Evolutionary conservation across 2,888 invertebrate species (phyloP).

Genomic region (Pseudococcus viburni): DNA sequence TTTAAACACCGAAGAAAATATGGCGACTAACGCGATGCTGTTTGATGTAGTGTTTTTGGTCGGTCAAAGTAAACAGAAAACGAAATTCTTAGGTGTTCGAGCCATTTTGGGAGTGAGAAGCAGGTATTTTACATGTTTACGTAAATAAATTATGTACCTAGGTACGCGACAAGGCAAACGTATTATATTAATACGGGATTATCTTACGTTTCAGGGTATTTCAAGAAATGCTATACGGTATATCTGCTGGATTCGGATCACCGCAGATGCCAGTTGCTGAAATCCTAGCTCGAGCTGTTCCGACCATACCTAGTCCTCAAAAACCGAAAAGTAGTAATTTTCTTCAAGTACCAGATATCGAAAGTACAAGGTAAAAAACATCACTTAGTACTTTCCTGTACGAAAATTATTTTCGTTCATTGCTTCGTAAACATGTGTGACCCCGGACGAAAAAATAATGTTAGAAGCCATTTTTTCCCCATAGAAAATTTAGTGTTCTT

Average conservation of each 20-base stretch:
- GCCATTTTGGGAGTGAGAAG: conserved; percentile 93
- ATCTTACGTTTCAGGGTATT: conserved; percentile 77
- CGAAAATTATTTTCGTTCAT: too few relatives aligned
- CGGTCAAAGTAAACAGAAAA: conserved; percentile 92
- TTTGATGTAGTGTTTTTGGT: conserved; percentile 94
- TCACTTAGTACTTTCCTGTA: too few relatives aligned
- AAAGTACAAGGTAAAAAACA: conserved; percentile 78
- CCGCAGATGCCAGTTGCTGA: conserved; percentile 94
- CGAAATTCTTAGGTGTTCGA: conserved; percentile 89
- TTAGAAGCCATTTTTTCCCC: too few relatives aligned
- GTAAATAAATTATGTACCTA: too few relatives aligned
- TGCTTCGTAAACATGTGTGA: too few relatives aligned
- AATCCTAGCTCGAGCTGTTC: conserved; percentile 86
- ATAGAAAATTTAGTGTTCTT: too few relatives aligned
- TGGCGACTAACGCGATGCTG: conserved; percentile 83
- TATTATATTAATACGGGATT: too few relatives aligned
- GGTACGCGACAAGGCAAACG: too few relatives aligned
- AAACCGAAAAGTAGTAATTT: conserved; percentile 92
- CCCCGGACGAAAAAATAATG: too few relatives aligned
- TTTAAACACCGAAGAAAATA: conserved; percentile 86
- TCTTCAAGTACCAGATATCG: conserved; percentile 91
- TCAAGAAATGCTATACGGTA: conserved; percentile 95
- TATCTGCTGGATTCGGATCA: conserved; percentile 93
- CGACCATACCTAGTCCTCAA: conserved; percentile 88
- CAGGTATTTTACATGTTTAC: conserved; percentile 74